These are phyloP conservation scores for Dicrostonyx torquatus DNA, from an alignment of 2,797 vertebrate species.

Conservation along the genomic window DNA sequence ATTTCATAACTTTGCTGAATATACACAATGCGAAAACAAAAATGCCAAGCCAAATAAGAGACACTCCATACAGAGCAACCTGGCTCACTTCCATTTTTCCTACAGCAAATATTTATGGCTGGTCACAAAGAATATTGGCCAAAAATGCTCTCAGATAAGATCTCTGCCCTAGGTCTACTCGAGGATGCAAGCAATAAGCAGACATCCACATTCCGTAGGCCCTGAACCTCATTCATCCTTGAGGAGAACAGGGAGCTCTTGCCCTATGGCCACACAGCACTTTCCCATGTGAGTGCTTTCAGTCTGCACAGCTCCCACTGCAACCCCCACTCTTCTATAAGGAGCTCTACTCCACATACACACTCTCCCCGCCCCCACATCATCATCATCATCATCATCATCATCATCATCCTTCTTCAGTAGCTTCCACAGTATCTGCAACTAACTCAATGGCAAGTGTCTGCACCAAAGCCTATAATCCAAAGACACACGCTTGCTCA, in stretches of 20 bases:
- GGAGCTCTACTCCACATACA: neutral
- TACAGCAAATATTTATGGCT: neutral
- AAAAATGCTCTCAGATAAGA: neutral
- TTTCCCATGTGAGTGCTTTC: too few species aligned
- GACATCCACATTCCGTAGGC: neutral
- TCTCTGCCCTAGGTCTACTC: neutral
- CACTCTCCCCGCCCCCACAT: neutral
- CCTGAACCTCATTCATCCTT: neutral
- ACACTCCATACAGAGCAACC: neutral
- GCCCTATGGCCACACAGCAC: neutral
- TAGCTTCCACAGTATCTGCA: neutral
- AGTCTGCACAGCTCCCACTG: neutral
- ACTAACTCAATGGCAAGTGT: neutral
- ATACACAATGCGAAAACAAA: neutral
- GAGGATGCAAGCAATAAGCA: neutral
- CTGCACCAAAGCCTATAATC: neutral
- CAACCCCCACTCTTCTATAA: neutral
- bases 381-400: too few species aligned
- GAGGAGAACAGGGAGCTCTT: neutral
- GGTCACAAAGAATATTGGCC: neutral
- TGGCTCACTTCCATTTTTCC: neutral
- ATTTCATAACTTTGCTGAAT: neutral
- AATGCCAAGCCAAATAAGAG: neutral
- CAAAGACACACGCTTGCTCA: neutral
- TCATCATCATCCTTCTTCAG: neutral